Evolutionary conservation across 2,113 vertebrate species (phyloP), one percentile per base, ranked within the genome.

Genomic region (Ictalurus furcatus): DNA sequence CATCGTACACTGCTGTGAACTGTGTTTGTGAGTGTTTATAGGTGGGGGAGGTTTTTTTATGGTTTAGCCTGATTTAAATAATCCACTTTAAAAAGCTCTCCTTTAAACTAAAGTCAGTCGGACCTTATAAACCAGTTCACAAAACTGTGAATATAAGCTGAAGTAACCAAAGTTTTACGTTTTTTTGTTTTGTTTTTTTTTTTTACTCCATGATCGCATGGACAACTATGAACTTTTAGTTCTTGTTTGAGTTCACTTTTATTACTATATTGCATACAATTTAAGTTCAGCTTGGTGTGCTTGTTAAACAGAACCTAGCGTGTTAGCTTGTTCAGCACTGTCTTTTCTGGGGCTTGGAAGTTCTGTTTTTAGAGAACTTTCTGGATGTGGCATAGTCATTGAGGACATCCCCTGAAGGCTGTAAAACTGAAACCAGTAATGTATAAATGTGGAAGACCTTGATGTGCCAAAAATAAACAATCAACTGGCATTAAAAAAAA

Each of bases 311-410:
- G 19, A 65, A 63, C 58, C 3, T 12, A 23, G 30, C 59, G 17
- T 14, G 8, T 48, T 69, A 0, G 48, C 21, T 73, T 71, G 28
- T 56, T 71, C 19, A 82, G 56, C 56, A 34, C 80, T 54, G 7
- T 73, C 13, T 54, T 54, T 54, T 56, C 16, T 52, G 44, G 16
- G 17, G 8, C 56, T 82, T 82, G 54, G 30, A 37, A 59, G 19
- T 61, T 8, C 59, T 67, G 40, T 34, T 89, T 80, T 76, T 63
- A 23, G 28, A 58, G 85, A 87, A 90, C 56, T 78, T 6, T 25
- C 14, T 37, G 28, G 65, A 82, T 13, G 4, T 83, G 73, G 83
- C 30, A 82, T 48, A 88, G 58, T 48, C 73, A 34, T 69, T 11
- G 54, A 87, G 40, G 37, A 74, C 48, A 28, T 78, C 59, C 65